phyloP scores from a whole-genome alignment of 2,888 invertebrate species.

The Mythimna loreyi region DNA sequence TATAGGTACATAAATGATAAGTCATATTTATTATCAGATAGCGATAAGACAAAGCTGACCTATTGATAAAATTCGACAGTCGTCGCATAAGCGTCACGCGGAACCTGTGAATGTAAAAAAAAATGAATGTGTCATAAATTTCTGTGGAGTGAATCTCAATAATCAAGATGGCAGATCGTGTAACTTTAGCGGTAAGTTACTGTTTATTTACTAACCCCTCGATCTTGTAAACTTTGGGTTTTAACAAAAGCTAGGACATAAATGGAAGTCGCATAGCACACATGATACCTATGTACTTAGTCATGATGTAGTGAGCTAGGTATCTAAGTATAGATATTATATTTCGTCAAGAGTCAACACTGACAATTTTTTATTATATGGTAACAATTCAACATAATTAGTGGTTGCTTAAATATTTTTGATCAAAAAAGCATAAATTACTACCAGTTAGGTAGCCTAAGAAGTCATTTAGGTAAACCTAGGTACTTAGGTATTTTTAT shows the following conservation, averaged over 20 bases:
- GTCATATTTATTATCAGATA: constrained; percentile 73
- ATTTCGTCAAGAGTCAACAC: constrained; percentile 13
- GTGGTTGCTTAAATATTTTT: too few relatives aligned
- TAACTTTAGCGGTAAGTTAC: constrained; percentile 82
- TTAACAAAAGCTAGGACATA: not conserved
- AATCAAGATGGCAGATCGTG: constrained; percentile 80
- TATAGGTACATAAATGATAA: constrained; percentile 81
- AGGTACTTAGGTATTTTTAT: too few relatives aligned
- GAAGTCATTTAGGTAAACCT: too few relatives aligned
- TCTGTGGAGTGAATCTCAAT: constrained; percentile 79
- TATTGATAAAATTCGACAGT: constrained; percentile 81
- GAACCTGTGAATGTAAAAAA: constrained; percentile 70
- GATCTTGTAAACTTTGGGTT: not conserved
- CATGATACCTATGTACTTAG: not conserved
- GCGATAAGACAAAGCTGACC: constrained; percentile 79
- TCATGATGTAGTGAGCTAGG: not conserved
- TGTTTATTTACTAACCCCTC: not conserved
- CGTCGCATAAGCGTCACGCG: constrained; percentile 68
- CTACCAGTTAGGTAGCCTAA: too few relatives aligned
- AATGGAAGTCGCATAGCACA: constrained; percentile 1
- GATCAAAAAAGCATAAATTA: too few relatives aligned
- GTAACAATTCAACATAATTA: too few relatives aligned
- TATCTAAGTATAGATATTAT: too few relatives aligned
- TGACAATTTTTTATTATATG: too few relatives aligned
- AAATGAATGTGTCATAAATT: constrained; percentile 62